Base-by-base conservation (phyloP, 2,113 vertebrate genomes). In the Morone chrysops region DNA sequence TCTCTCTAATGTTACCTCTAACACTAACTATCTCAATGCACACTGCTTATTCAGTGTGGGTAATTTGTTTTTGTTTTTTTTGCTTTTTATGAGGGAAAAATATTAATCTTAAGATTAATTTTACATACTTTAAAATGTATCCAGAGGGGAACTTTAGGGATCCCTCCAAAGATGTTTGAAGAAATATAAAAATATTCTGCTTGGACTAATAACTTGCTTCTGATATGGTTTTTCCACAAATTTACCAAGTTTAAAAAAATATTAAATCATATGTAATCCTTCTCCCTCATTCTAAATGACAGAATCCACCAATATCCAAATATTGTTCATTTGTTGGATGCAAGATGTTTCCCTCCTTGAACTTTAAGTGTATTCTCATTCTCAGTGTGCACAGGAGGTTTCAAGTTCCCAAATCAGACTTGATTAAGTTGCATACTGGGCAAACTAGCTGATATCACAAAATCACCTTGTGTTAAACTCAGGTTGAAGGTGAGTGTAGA, bases 221-320 rank as follows among this genome's bases (percentile, higher is more conserved):
- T 20, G 16, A 8, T 57, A 0, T 25, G 6, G 4, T 36, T 60
- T 61, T 61, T 47, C 1, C 13, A 17, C 13, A 22, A 62, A 62
- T 40, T 48, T 47, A 31, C 43, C 5, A 60, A 48, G 6, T 25
- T 43, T 6, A 25, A 9, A 12, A 57, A 25, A 25, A 22, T 13
- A 22, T n/a, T 25, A 13, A 57, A 25, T 13, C 22, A 25, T 4
- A 31, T 59, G 2, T 31, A 3, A 14, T 56, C 31, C 14, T 18
- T 62, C 40, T 38, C 5, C 50, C 10, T 48, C 31, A 65, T 43
- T 50, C 12, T 45, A 10, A 53, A 72, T 61, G 22, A 2, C 54
- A 51, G 17, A 63, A 65, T 16, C n/a, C 22, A 67, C 59, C 20
- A 65, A 57, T 75, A 62, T 75, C 13, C 14, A 68, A 73, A 54